A percentile compares a stretch with the other conserved stretches of the same genome.
phyloP scores from a whole-genome alignment of 2,888 invertebrate species.

The Diaperis boleti region DNA sequence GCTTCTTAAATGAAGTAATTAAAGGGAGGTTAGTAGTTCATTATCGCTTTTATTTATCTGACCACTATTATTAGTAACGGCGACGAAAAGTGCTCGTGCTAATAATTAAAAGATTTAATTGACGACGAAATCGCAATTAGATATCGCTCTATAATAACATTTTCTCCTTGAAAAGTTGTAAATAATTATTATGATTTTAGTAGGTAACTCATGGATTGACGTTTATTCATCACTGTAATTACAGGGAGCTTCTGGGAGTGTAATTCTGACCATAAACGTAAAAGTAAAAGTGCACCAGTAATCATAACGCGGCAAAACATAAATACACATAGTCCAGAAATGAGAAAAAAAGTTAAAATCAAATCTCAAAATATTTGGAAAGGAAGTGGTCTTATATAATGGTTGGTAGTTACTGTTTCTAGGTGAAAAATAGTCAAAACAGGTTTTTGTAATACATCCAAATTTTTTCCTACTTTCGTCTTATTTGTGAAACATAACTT shows the following conservation, averaged over 20 bases:
- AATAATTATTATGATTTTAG: slow-evolving; percentile 19
- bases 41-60: slow-evolving; percentile 23
- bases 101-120: slow-evolving; percentile 24
- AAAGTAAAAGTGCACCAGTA: too few species aligned
- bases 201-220: slow-evolving; percentile 1
- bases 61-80: neutral
- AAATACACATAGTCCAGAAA: too few species aligned
- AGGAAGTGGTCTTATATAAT: too few species aligned
- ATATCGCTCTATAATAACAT: slow-evolving; percentile 10
- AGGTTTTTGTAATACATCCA: too few species aligned
- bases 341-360: too few species aligned
- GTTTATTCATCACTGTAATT: slow-evolving; percentile 17
- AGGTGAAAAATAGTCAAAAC: too few species aligned
- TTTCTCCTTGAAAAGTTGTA: slow-evolving; percentile 23
- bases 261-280: too few species aligned
- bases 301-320: too few species aligned
- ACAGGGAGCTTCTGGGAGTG: slow-evolving; percentile 4
- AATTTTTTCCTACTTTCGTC: too few species aligned
- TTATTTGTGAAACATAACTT: too few species aligned
- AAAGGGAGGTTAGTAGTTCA: slow-evolving; percentile 32
- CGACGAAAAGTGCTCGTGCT: neutral
- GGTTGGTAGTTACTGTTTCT: too few species aligned
- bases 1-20: slow-evolving; percentile 23
- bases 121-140: slow-evolving; percentile 5
- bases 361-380: too few species aligned